These are phyloP conservation scores for Acipenser ruthenus DNA, from an alignment of 2,797 vertebrate genomes.

Conservation along the genomic window DNA sequence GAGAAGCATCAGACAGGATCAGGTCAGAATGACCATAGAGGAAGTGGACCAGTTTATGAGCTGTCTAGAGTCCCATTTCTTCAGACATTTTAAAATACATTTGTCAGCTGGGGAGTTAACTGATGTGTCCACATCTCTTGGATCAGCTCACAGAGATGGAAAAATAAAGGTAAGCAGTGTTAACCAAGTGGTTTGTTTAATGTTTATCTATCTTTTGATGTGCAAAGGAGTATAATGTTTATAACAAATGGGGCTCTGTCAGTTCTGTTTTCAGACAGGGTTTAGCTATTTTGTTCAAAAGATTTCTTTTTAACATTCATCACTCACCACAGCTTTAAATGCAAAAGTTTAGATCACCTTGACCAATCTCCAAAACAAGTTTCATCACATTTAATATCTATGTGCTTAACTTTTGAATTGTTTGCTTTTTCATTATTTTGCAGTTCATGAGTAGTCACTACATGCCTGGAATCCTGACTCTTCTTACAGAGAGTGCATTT, in stretches of 20 bases:
- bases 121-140: slow-evolving; percentile 76
- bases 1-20: slow-evolving; percentile 61
- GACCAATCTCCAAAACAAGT: not conserved
- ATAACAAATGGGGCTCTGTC: too few species aligned
- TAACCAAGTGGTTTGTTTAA: too few species aligned
- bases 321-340: not conserved
- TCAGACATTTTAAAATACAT: slow-evolving; percentile 82
- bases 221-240: too few species aligned
- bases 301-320: not conserved
- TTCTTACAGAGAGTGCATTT: slow-evolving; percentile 81
- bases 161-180: slow-evolving; percentile 72
- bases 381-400: not conserved
- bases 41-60: slow-evolving; percentile 76
- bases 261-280: too few species aligned
- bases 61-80: slow-evolving; percentile 76
- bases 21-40: slow-evolving; percentile 60
- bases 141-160: slow-evolving; percentile 69
- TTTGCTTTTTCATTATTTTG: slow-evolving; percentile 16
- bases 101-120: slow-evolving; percentile 72
- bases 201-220: too few species aligned
- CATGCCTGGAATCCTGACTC: slow-evolving; percentile 67
- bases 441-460: slow-evolving; percentile 77
- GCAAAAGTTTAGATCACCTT: not conserved
- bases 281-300: not conserved
- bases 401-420: not conserved